Conservation (phyloP, 1,140 invertebrate genomes). For the Drosophila nannoptera region DNA sequence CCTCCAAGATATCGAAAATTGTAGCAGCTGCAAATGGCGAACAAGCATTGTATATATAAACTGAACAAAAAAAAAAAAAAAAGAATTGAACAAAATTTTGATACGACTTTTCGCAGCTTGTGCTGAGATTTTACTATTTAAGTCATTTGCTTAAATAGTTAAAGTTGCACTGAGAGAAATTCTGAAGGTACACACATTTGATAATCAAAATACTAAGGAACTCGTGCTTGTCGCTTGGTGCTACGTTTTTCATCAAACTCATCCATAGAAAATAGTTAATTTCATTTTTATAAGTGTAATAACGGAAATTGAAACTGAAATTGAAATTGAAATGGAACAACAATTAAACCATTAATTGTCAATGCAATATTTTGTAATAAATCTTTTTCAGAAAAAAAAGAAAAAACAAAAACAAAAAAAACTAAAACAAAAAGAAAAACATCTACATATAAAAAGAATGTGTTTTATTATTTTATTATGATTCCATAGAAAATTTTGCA, state of each 20-base stretch:
- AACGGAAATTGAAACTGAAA: conserved; percentile 50
- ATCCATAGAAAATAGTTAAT: conserved; percentile 58
- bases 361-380: conserved; percentile 76
- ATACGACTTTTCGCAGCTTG: conserved; percentile 13
- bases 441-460: too few species aligned
- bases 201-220: conserved; percentile 8
- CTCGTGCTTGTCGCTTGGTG: conserved; percentile 27
- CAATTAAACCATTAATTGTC: conserved; percentile 62
- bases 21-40: conserved; percentile 20
- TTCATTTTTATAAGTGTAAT: conserved; percentile 53
- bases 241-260: conserved; percentile 41
- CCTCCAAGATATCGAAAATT: conserved; percentile 11
- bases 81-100: neutral
- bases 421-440: too few species aligned
- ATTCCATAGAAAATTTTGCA: too few species aligned
- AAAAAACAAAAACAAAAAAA: neutral
- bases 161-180: conserved; percentile 47
- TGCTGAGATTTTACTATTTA: conserved; percentile 59
- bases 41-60: conserved; percentile 6
- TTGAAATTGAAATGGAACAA: conserved; percentile 49
- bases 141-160: conserved; percentile 52
- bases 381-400: conserved; percentile 39
- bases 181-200: neutral
- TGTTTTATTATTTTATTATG: too few species aligned
- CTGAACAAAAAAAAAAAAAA: conserved; percentile 1